Conservation (phyloP, 2,797 vertebrate genomes). For the Gambelia wislizenii region DNA sequence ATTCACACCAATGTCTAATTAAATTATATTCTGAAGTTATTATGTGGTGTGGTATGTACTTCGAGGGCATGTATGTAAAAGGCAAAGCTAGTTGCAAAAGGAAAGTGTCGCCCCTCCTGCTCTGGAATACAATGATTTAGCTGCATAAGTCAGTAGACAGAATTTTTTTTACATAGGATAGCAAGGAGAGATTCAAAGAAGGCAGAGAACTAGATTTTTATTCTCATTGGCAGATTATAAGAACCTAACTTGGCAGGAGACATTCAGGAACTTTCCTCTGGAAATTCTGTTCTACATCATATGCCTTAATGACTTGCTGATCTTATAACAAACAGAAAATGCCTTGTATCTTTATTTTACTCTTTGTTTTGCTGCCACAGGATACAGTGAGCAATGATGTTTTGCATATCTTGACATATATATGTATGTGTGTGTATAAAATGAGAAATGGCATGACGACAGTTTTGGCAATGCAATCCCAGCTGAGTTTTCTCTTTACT, state of each 20-base stretch:
- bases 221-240: slow-evolving; percentile 29
- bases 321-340: not conserved
- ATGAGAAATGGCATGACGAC: not conserved
- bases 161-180: slow-evolving; percentile 44
- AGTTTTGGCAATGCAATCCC: not conserved
- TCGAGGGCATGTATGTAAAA: not conserved
- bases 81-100: not conserved
- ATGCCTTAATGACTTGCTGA: not conserved
- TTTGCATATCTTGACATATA: not conserved
- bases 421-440: not conserved
- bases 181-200: slow-evolving; percentile 42
- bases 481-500: not conserved
- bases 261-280: slow-evolving; percentile 12
- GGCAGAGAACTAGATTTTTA: slow-evolving; percentile 41
- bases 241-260: slow-evolving; percentile 44
- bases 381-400: not conserved
- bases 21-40: not conserved
- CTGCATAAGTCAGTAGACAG: slow-evolving; percentile 49
- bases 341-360: too few species aligned
- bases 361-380: not conserved
- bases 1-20: not conserved
- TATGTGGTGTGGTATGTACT: not conserved
- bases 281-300: not conserved
- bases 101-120: slow-evolving; percentile 36
- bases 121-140: slow-evolving; percentile 36